Percentiles rank a stretch among this genome's conserved stretches.
phyloP scores from a whole-genome alignment of 2,888 invertebrate genomes.

The Pilophorus perplexus region DNA sequence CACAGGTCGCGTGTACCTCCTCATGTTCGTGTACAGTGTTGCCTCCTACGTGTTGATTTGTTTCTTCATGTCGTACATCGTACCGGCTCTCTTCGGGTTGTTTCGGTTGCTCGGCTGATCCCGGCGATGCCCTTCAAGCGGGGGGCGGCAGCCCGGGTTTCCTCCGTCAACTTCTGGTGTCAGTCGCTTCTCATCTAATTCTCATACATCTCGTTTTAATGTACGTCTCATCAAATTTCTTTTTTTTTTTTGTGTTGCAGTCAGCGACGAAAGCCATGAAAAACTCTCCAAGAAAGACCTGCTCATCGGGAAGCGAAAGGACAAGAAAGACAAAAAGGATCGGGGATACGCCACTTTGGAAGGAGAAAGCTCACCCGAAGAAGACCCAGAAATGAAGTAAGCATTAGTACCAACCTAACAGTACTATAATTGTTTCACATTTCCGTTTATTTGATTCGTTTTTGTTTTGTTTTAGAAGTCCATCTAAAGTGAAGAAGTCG shows the following conservation, averaged over 20 bases:
- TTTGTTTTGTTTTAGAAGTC: slow-evolving; percentile 59
- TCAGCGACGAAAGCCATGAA: slow-evolving; percentile 79
- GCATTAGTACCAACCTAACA: slow-evolving; percentile 36
- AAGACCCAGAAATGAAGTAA: slow-evolving; percentile 78
- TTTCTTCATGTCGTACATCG: slow-evolving; percentile 6
- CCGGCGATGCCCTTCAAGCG: neutral
- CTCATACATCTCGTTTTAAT: too few relatives aligned
- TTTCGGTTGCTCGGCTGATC: neutral
- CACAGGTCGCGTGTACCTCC: neutral
- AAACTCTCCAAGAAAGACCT: slow-evolving; percentile 76
- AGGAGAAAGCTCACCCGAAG: slow-evolving; percentile 90
- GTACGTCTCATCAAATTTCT: neutral
- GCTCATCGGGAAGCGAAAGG: slow-evolving; percentile 73
- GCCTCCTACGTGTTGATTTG: slow-evolving; percentile 2
- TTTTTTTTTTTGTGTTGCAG: slow-evolving; percentile 57
- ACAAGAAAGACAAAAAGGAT: slow-evolving; percentile 78
- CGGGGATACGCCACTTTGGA: slow-evolving; percentile 88
- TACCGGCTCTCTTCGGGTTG: neutral
- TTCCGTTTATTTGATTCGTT: neutral
- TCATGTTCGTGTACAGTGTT: slow-evolving; percentile 20
- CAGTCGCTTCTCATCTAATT: too few relatives aligned
- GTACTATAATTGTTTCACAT: neutral
- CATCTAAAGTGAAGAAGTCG: slow-evolving; percentile 79
- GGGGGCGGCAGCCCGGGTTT: neutral
- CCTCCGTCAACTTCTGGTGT: too few relatives aligned